These are phyloP conservation scores for Campoplex nolae DNA, from an alignment of 2,888 invertebrate genomes.

Conservation along the genomic window DNA sequence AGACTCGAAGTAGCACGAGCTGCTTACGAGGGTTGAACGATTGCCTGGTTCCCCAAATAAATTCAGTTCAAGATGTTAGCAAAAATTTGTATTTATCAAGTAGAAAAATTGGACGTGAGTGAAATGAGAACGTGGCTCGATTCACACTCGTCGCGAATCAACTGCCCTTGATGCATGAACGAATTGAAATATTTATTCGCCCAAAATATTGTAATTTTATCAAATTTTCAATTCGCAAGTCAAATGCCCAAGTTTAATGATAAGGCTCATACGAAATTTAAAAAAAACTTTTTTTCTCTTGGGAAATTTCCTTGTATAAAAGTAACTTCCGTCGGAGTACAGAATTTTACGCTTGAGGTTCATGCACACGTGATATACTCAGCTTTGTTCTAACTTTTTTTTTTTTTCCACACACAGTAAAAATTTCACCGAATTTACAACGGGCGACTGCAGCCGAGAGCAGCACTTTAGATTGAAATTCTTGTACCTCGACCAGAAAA, in stretches of 20 bases:
- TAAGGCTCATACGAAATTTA: not conserved
- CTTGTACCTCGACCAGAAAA: conserved; percentile 10
- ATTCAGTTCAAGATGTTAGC: not conserved
- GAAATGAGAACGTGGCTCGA: no score
- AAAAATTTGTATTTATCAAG: not conserved
- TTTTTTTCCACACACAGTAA: not conserved
- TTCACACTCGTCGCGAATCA: not conserved
- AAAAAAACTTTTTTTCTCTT: not conserved
- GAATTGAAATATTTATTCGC: not conserved
- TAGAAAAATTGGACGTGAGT: not conserved
- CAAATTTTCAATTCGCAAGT: not conserved
- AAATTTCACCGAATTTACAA: not conserved
- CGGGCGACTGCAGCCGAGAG: not conserved
- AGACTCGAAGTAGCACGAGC: not conserved
- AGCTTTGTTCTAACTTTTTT: conserved; percentile 10
- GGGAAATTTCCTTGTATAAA: conserved; percentile 1
- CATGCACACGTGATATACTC: not conserved
- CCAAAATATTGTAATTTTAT: not conserved
- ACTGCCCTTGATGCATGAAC: not conserved
- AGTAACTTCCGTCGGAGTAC: not conserved
- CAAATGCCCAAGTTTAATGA: not conserved
- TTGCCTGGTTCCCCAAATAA: conserved; percentile 14
- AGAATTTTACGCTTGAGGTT: conserved; percentile 5
- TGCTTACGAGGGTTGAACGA: not conserved
- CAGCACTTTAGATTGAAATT: not conserved